Evolutionary conservation across 1,140 invertebrate genomes (phyloP).

Genomic region (Drosophila paulistorum): DNA sequence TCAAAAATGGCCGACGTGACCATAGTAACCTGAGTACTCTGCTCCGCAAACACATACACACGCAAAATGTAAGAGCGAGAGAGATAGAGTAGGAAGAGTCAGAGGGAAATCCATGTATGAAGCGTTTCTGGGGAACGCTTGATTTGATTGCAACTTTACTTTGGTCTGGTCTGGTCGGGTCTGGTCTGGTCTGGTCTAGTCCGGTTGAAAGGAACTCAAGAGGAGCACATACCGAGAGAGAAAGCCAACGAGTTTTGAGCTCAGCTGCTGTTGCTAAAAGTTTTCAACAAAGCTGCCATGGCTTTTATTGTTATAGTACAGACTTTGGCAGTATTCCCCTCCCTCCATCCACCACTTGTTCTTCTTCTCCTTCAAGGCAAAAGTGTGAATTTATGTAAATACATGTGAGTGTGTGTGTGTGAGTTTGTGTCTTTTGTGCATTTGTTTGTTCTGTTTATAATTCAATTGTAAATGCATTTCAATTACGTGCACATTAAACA

Average conservation of each 20-base stretch:
- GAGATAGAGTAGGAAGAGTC: conserved; percentile 6
- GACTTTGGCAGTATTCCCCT: conserved; percentile 3
- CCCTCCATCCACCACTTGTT: not conserved
- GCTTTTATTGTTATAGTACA: conserved; percentile 45
- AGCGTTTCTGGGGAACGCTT: conserved; percentile 71
- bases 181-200: conserved; percentile 6
- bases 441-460: conserved; percentile 81
- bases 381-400: conserved; percentile 61
- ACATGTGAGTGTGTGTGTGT: conserved; percentile 29
- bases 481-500: conserved; percentile 81
- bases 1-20: conserved; percentile 71
- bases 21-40: conserved; percentile 59
- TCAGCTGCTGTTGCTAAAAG: conserved; percentile 67
- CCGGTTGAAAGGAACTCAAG: conserved; percentile 36
- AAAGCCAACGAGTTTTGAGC: conserved; percentile 45
- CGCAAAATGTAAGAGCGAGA: conserved; percentile 1
- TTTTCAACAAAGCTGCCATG: conserved; percentile 67
- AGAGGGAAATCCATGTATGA: conserved; percentile 38
- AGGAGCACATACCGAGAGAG: conserved; percentile 7
- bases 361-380: conserved; percentile 9
- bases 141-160: conserved; percentile 70
- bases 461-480: conserved; percentile 82
- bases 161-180: conserved; percentile 9
- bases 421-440: conserved; percentile 36
- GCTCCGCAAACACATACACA: conserved; percentile 12